Base-by-base conservation (phyloP, 1,140 invertebrate genomes). In the Saccostrea cuccullata region DNA sequence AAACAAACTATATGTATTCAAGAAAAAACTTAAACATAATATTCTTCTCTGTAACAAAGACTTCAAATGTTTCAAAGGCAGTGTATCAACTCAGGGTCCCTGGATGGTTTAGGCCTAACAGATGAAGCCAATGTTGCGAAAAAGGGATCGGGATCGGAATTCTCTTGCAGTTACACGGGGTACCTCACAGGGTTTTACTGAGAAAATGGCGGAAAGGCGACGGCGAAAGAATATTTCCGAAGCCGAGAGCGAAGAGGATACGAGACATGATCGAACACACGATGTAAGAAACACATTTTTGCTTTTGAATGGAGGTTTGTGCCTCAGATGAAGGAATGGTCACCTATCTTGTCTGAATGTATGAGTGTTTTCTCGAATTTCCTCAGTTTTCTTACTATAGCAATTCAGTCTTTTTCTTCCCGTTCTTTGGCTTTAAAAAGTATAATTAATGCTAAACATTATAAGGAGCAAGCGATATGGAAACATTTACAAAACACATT, bases 181-280 rank as follows among this genome's bases (percentile, higher is more conserved):
- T 77, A 77, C 70, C 70, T 26, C 70, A 77, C 70, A 26, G 70
- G 70, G 23, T 77, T 77, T 11, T 26, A 15, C 13, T 20, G 8
- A 77, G 23, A 77, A 77, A 77, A 77, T 77, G 70, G 70, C 70
- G 70, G 70, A 77, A 15, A 77, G 70, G 70, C 70, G 70, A 77
- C 70, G 70, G 26, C 70, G 70, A 77, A 77, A 12, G 26, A 77
- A 36, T 36, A 36, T 64, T 64, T 77, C 70, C 1, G 70, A 77
- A 77, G 70, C 70, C 23, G 70, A 77, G 70, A 30, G 70, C 70
- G 70, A 77, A 36, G 70, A 77, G 4, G 26, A 77, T 30, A 30
- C 70, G 11, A 26, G 26, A 77, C 13, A 77, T 17, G 70, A 77
- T 15, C 70, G 26, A 30, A 77, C 15, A 15, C 70, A 36, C 30